These are phyloP conservation scores for Karalla daura DNA, from an alignment of 2,797 vertebrate genomes.

Conservation along the genomic window DNA sequence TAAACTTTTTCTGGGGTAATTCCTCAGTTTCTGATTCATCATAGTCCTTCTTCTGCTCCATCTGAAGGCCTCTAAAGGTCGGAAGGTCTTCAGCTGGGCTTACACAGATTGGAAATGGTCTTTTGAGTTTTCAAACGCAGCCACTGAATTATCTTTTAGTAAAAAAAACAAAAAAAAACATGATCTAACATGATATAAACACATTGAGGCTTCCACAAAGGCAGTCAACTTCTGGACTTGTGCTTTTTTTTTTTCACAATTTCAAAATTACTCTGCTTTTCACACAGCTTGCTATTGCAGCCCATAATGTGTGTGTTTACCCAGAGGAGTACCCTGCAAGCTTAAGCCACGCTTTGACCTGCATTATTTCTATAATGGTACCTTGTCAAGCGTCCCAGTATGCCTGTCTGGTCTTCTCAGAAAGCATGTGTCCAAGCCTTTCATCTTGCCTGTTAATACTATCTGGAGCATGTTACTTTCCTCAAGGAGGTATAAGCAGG, in stretches of 20 bases:
- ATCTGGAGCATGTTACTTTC: constrained; percentile 29
- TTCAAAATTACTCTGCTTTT: not conserved
- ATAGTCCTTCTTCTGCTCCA: not conserved
- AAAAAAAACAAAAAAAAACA: not conserved
- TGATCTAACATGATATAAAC: not conserved
- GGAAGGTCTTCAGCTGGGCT: no score
- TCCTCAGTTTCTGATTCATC: not conserved
- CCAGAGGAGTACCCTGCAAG: constrained; percentile 12
- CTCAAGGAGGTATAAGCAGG: constrained; percentile 35
- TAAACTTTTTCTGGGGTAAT: not conserved
- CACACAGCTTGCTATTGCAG: not conserved
- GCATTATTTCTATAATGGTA: constrained; percentile 1
- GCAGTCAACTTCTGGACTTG: not conserved
- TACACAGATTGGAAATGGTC: not conserved
- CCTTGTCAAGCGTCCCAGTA: not conserved
- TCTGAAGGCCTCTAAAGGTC: not conserved
- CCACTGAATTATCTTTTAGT: not conserved
- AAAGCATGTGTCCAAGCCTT: not conserved
- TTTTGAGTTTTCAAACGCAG: not conserved
- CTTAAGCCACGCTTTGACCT: constrained; percentile 27
- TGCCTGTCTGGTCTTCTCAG: constrained; percentile 16
- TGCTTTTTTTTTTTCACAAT: not conserved
- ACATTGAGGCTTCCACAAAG: not conserved
- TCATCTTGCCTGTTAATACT: constrained; percentile 36
- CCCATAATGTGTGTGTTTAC: constrained; percentile 12